Evolutionary conservation across 2,888 invertebrate genomes (phyloP).

Genomic region (Alentia gelatinosa): DNA sequence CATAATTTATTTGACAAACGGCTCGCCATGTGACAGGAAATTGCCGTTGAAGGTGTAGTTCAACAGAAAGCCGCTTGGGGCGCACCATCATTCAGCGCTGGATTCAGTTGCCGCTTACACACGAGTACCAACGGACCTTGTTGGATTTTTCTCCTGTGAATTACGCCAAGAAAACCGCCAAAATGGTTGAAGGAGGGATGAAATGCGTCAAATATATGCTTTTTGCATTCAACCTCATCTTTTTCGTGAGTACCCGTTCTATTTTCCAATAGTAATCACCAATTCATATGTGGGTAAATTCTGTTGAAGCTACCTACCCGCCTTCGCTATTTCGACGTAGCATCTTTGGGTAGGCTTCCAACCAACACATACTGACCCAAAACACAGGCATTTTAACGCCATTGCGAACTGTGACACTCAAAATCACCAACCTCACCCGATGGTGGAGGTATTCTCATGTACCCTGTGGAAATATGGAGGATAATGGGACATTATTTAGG

Average conservation of each 20-base stretch:
- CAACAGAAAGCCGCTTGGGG: background rate
- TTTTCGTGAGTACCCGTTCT: constrained; percentile 77
- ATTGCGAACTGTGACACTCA: background rate
- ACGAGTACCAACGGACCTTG: background rate
- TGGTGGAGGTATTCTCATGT: background rate
- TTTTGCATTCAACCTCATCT: constrained; percentile 78
- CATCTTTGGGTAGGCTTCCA: background rate
- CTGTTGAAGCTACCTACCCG: background rate
- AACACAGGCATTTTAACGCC: background rate
- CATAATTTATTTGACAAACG: background rate
- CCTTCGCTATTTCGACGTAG: background rate
- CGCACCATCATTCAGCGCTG: background rate
- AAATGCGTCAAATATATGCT: constrained; percentile 78
- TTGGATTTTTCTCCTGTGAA: background rate
- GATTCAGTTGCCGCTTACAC: background rate
- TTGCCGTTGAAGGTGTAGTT: background rate
- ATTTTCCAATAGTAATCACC: background rate
- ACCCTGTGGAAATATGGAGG: background rate
- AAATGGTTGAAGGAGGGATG: constrained; percentile 80
- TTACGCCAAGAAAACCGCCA: constrained; percentile 60
- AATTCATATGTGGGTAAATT: background rate
- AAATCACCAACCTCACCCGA: background rate
- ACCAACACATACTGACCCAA: background rate
- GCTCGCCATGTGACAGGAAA: constrained; percentile 3
- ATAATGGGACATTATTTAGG: background rate